A percentile compares a stretch with the other conserved stretches of the same genome.
Conservation (phyloP, 2,888 invertebrate genomes). For the Ariolimax columbianus region DNA sequence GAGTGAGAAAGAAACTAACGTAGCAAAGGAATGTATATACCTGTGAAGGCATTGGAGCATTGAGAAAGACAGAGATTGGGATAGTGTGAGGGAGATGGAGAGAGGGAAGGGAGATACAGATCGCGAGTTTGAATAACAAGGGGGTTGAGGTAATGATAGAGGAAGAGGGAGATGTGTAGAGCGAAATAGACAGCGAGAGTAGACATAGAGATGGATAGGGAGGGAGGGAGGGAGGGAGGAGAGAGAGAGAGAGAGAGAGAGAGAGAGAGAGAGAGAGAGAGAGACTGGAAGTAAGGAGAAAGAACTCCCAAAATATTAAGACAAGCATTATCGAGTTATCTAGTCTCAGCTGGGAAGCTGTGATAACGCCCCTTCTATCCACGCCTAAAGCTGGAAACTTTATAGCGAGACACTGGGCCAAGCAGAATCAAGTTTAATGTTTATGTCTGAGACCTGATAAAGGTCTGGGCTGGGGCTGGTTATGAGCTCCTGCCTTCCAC, state of each 20-base stretch:
- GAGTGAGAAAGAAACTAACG: no score
- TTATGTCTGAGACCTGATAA: not conserved
- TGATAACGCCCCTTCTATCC: not conserved
- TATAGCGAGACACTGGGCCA: not conserved
- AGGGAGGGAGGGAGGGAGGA: not conserved
- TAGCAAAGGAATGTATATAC: no score
- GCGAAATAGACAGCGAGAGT: no score
- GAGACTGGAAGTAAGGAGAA: not conserved
- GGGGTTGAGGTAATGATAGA: no score
- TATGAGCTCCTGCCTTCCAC: no score
- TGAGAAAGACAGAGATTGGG: no score
- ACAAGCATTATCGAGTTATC: not conserved
- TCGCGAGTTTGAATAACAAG: no score
- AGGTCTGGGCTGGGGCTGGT: not conserved
- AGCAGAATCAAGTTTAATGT: not conserved
- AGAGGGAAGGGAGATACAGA: no score
- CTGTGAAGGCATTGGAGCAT: no score
- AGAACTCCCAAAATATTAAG: not conserved
- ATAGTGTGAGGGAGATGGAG: no score
- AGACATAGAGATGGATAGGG: not conserved
- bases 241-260: conserved; percentile 12
- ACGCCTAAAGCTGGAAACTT: not conserved
- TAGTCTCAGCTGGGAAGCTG: not conserved
- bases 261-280: conserved; percentile 35
- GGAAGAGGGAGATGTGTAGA: no score